Base-by-base conservation (phyloP, 2,797 vertebrate genomes). In the Acanthis flammea region DNA sequence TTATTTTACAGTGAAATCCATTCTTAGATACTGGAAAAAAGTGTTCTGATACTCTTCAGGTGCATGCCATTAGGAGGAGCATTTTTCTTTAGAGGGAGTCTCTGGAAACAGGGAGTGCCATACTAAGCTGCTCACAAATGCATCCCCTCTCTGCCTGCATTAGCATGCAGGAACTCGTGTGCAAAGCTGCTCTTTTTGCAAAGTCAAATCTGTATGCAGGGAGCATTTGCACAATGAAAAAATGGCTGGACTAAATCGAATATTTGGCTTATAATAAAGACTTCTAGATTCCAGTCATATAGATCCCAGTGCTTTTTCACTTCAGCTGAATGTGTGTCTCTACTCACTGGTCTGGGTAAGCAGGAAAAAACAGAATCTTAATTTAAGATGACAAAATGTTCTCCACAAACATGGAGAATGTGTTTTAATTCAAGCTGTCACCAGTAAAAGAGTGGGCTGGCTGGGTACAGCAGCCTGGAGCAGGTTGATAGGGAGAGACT, bases 321-420 rank as follows among this genome's bases (percentile, higher is more conserved):
- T 74, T 95, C 57, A 67, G 88, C 27, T 73, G 54, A 63, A 65
- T 31, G 31, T 41, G 13, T 87, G 58, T 73, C 86, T 94, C 60
- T 62, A 68, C 71, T 81, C 76, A 35, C 41, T 94, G 48, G 62
- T 51, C 85, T 57, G 57, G 45, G 33, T 90, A 95, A 94, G 85
- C 66, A 90, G 89, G 78, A 86, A 65, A 92, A 86, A 95, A 93
- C 54, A 83, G 70, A 87, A 67, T 89, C 61, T 92, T 96, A 95
- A 96, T 84, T 57, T 84, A 93, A 95, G 53, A 33, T 87, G 89
- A 95, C 87, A 93, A 97, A 96, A 96, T 71, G 67, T 90, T 96
- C 85, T 77, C 87, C 90, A 79, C 75, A 97, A 95, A 96, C 88
- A 95, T 88, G 96, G 83, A 96, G 92, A 97, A 89, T 4, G 8